Evolutionary conservation across 2,113 vertebrate species (phyloP).

Genomic region (Hassar affinis): DNA sequence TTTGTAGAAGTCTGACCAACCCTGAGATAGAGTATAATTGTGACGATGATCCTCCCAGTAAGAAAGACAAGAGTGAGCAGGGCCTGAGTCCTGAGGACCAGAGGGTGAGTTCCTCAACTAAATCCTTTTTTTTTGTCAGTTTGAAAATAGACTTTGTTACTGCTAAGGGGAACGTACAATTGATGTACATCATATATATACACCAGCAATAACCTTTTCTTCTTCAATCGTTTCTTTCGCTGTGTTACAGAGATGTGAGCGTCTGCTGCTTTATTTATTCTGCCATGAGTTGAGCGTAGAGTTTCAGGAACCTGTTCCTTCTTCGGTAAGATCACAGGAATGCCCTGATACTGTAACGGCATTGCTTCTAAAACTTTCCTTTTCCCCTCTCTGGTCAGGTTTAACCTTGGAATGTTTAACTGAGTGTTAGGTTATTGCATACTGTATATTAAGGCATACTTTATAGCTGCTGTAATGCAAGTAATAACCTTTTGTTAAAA

Average conservation of each 20-base stretch:
- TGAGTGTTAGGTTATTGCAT: too few species aligned
- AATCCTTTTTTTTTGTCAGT: neutral
- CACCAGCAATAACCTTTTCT: neutral
- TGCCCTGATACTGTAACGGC: neutral
- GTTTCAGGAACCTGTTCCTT: slow-evolving; percentile 92
- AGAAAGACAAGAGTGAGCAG: slow-evolving; percentile 82
- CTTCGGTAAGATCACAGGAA: slow-evolving; percentile 81
- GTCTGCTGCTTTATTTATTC: slow-evolving; percentile 91
- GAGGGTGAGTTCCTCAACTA: slow-evolving; percentile 76
- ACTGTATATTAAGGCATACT: neutral
- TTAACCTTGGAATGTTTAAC: neutral
- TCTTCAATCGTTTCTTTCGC: neutral
- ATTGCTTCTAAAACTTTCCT: neutral
- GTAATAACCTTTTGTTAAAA: neutral
- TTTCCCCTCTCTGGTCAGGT: neutral
- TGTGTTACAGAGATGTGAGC: slow-evolving; percentile 87
- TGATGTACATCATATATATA: neutral
- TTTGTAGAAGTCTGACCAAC: slow-evolving; percentile 87
- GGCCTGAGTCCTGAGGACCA: slow-evolving; percentile 87
- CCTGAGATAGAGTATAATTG: slow-evolving; percentile 95
- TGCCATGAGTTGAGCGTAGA: slow-evolving; percentile 96
- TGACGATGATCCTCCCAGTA: slow-evolving; percentile 84
- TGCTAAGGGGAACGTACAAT: neutral
- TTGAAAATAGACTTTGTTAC: neutral
- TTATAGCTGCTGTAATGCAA: neutral